phyloP scores from a whole-genome alignment of 2,113 vertebrate species.

The Oplegnathus fasciatus region DNA sequence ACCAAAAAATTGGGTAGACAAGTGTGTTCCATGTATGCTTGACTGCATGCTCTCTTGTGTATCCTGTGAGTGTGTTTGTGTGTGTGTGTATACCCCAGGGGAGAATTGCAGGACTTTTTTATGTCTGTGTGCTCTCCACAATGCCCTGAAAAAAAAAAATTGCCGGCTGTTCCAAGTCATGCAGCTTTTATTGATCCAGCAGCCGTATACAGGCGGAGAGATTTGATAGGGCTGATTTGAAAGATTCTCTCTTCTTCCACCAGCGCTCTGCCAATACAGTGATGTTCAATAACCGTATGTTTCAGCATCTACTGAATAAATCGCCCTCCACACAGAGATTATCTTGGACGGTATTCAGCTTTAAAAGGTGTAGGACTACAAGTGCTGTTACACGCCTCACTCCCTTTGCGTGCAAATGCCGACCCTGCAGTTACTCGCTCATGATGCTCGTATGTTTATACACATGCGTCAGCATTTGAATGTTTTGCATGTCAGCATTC shows the following conservation, averaged over 20 bases:
- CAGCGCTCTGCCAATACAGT: not conserved
- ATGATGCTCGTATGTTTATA: slow-evolving; percentile 18
- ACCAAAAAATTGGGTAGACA: slow-evolving; percentile 39
- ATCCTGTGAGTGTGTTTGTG: not conserved
- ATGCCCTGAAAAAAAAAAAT: not conserved
- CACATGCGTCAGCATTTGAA: slow-evolving; percentile 36
- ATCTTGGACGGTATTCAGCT: not conserved
- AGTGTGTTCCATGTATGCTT: slow-evolving; percentile 37
- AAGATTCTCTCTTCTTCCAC: not conserved
- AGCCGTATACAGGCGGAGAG: not conserved
- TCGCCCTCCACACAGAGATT: not conserved
- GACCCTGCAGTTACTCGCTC: slow-evolving; percentile 5
- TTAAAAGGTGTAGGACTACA: slow-evolving; percentile 5
- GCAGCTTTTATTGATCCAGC: slow-evolving; percentile 51
- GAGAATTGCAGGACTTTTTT: slow-evolving; percentile 18
- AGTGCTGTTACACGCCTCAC: not conserved
- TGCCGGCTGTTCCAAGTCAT: not conserved
- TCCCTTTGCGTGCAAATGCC: slow-evolving; percentile 32
- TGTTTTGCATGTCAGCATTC: slow-evolving; percentile 46
- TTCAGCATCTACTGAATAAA: slow-evolving; percentile 18
- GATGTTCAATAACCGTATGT: not conserved
- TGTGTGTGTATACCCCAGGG: slow-evolving; percentile 8
- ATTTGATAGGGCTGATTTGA: slow-evolving; percentile 42
- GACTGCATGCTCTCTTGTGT: slow-evolving; percentile 12
- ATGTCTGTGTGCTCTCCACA: not conserved